Evolutionary conservation across 2,888 invertebrate species (phyloP).

Genomic region (Orthosia gracilis): DNA sequence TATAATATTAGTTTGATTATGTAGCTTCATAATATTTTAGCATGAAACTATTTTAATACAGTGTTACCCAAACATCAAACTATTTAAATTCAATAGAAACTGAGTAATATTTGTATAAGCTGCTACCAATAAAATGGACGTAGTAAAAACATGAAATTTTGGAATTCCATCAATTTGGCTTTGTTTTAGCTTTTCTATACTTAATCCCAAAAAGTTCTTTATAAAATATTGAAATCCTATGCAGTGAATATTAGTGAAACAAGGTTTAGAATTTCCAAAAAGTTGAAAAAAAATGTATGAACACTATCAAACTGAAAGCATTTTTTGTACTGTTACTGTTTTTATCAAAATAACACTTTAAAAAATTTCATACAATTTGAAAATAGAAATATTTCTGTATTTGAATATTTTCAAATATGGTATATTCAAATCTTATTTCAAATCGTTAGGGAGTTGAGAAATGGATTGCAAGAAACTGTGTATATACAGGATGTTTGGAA

Average conservation of each 20-base stretch:
- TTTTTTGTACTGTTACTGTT: not conserved
- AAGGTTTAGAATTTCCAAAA: not conserved
- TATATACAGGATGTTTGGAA: too few species aligned
- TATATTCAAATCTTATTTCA: constrained; percentile 39
- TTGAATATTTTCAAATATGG: constrained; percentile 32
- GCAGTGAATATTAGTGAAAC: not conserved
- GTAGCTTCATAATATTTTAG: not conserved
- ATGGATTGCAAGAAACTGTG: too few species aligned
- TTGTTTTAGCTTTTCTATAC: constrained; percentile 14
- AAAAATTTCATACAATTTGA: not conserved
- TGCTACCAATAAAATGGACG: constrained; percentile 1
- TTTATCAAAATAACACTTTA: not conserved
- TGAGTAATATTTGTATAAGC: not conserved
- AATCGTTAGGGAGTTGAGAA: constrained; percentile 27
- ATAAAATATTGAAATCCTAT: constrained; percentile 2
- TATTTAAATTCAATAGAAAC: constrained; percentile 29
- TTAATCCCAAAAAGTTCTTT: not conserved
- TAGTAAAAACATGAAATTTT: constrained; percentile 26
- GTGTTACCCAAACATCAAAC: not conserved
- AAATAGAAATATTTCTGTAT: constrained; percentile 15
- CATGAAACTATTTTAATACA: not conserved
- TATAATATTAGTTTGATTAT: too few species aligned
- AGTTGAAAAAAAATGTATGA: not conserved
- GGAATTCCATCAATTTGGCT: constrained; percentile 6
- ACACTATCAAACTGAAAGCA: not conserved